Evolutionary conservation across 2,113 vertebrate genomes (phyloP), one percentile per base, ranked within the genome.

Genomic region (Formicarius rufipectus): DNA sequence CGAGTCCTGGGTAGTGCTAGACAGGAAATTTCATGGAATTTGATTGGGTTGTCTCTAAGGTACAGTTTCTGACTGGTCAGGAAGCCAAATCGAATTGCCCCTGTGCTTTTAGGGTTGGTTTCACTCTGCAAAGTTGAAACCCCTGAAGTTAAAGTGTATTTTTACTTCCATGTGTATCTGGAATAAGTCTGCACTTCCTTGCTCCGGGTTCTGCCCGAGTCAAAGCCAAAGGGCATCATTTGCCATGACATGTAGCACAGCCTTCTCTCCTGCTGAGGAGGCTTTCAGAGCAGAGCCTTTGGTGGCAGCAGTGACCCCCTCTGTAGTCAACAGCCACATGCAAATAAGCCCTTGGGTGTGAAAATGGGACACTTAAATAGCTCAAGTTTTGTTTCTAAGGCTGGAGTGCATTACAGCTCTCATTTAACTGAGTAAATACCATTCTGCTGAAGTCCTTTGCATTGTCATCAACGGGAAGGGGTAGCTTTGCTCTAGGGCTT

Each of bases 371-470:
- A 37, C 76, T 94, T 77, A 24, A 30, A 80, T 19, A 78, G 56
- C 77, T 88, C 35, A 60, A 74, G 73, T 84, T 95, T 93, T 93
- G 52, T 93, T 92, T 84, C 95, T 47, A 25, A 72, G 62, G 60
- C 85, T 96, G 92, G 91, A 93, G 93, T 71, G 40, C 73, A 28
- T 95, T 53, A 33, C 68, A 96, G 79, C 68, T 89, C 88, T 86
- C 90, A 75, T 86, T 93, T 94, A 90, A 72, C 76, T 90, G 85
- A 78, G 76, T 93, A 96, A 96, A 96, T 90, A 90, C 59, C 40
- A 72, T 94, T 89, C 63, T 35, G 68, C 79, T 81, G 75, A 88
- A 94, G 85, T 81, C 73, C 76, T 93, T 88, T 90, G 82, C 90
- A 44, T 80, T 94, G 76, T 84, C 90, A 94, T 79, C 90, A 88